A percentile compares a stretch with the other conserved stretches of the same genome.
Evolutionary conservation across 2,888 invertebrate species (phyloP).

Genomic region (Lymantria monacha): DNA sequence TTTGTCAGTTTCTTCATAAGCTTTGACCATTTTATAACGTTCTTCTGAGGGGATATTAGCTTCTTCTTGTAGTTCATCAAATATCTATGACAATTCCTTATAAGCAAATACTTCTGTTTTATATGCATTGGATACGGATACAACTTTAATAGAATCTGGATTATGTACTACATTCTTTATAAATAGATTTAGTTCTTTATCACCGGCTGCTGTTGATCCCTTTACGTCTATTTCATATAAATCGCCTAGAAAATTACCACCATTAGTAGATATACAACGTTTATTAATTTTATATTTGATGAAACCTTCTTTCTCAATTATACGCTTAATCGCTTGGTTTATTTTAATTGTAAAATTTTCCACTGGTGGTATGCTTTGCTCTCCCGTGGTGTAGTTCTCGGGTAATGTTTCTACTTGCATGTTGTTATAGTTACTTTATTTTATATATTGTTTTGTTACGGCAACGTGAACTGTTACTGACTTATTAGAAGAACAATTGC

Average conservation of each 20-base stretch:
- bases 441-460: not conserved
- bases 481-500: not conserved
- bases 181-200: slow-evolving; percentile 46
- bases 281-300: slow-evolving; percentile 9
- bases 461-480: not conserved
- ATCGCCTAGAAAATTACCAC: slow-evolving; percentile 44
- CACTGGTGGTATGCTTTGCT: not conserved
- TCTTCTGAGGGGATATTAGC: slow-evolving; percentile 37
- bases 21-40: slow-evolving; percentile 38
- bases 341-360: not conserved
- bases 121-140: slow-evolving; percentile 36
- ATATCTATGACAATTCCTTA: slow-evolving; percentile 37
- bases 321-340: not conserved
- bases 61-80: slow-evolving; percentile 38
- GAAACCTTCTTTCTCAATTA: slow-evolving; percentile 34
- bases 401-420: not conserved
- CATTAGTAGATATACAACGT: slow-evolving; percentile 29
- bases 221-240: slow-evolving; percentile 42
- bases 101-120: slow-evolving; percentile 43
- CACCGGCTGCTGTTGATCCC: slow-evolving; percentile 39
- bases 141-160: slow-evolving; percentile 27
- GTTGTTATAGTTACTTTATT: not conserved
- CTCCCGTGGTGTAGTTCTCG: not conserved
- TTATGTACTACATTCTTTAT: slow-evolving; percentile 38
- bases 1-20: slow-evolving; percentile 31